Evolutionary conservation across 2,113 vertebrate genomes (phyloP).

Genomic region (Aplodontia rufa): DNA sequence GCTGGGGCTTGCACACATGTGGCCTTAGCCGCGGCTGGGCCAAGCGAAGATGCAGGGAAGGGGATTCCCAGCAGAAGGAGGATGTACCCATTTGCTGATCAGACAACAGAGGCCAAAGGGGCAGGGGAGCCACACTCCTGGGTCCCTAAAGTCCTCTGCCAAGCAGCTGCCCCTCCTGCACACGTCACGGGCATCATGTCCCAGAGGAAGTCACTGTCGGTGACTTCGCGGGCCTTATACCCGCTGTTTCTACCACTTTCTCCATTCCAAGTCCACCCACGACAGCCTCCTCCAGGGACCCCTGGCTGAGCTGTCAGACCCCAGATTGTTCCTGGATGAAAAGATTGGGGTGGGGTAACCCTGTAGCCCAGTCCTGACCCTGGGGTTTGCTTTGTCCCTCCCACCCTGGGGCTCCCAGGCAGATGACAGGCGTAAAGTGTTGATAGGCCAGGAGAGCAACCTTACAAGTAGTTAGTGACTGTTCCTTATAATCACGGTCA

Average conservation of each 20-base stretch:
- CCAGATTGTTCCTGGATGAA: background rate
- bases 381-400: background rate
- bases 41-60: background rate
- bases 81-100: background rate
- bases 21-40: background rate
- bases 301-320: too few species aligned
- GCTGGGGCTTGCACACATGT: background rate
- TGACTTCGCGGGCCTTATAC: background rate
- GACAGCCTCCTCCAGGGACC: background rate
- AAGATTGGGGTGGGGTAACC: background rate
- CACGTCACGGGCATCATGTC: accelerated
- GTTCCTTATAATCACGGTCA: background rate
- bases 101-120: background rate
- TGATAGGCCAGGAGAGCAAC: background rate
- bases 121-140: background rate
- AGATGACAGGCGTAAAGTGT: background rate
- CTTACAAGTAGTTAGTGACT: background rate
- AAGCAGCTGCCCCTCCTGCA: background rate
- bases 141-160: background rate
- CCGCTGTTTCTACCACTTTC: background rate
- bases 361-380: background rate
- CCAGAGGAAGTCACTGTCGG: background rate
- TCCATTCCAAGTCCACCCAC: background rate
- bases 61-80: background rate
- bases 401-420: background rate